Percentiles rank a stretch among this genome's conserved stretches.
phyloP scores from a whole-genome alignment of 2,797 vertebrate genomes.

The Danio tinwini region DNA sequence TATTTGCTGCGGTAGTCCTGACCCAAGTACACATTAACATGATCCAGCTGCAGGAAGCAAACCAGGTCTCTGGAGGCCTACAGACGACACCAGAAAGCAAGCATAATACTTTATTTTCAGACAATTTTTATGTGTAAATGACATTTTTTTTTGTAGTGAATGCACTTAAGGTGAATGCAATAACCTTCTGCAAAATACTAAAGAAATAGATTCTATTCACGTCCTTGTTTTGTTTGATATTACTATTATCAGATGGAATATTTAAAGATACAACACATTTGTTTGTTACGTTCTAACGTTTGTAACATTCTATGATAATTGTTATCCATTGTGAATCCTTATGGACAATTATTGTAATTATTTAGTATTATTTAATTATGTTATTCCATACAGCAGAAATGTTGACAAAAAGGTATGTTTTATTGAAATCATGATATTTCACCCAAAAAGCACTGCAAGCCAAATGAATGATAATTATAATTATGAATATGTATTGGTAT shows the following conservation, averaged over 20 bases:
- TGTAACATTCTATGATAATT: too few species aligned
- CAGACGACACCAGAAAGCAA: slow-evolving; percentile 42
- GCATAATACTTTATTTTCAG: neutral
- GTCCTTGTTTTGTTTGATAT: neutral
- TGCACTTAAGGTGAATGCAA: neutral
- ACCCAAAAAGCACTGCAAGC: too few species aligned
- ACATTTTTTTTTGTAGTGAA: neutral
- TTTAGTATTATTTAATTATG: too few species aligned
- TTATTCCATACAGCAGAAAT: too few species aligned
- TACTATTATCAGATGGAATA: neutral
- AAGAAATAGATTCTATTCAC: neutral
- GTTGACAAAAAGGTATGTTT: too few species aligned
- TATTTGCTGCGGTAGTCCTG: slow-evolving; percentile 97
- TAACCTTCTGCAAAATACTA: too few species aligned
- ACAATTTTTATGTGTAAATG: neutral
- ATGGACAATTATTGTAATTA: too few species aligned
- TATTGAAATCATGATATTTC: too few species aligned
- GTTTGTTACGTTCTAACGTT: too few species aligned
- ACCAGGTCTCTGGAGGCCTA: slow-evolving; percentile 94
- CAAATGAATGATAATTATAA: too few species aligned
- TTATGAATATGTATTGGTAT: too few species aligned
- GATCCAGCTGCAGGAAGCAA: slow-evolving; percentile 96
- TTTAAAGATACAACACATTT: neutral
- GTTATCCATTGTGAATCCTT: too few species aligned
- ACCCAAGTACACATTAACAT: slow-evolving; percentile 95